Evolutionary conservation across 2,797 vertebrate genomes (phyloP), one percentile per base, ranked within the genome.

Genomic region (Lacerta bilineata): DNA sequence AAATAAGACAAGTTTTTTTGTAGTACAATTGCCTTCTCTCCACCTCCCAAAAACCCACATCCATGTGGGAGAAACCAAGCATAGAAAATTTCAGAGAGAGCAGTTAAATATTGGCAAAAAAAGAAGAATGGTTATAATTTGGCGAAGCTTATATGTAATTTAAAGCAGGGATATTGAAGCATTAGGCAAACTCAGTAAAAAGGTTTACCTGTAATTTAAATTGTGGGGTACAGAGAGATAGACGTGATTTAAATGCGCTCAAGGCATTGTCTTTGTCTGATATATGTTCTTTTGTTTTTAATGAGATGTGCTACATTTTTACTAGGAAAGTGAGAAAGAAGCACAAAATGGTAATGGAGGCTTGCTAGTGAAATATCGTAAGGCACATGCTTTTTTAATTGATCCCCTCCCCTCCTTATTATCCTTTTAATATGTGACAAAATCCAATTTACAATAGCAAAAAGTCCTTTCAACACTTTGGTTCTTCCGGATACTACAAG

Each of bases 101-200:
- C 85, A 79, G 76, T 86, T 80, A 87, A 87, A 71, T 72, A 87
- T 72, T 87, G 85, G 77, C 66, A 46, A 71, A 55, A 87, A 33
- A 39, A 20, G 72, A 80, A 80, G 66, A 80, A 87, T 87, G 77
- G 66, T 80, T 87, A 59, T 71, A 72, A 87, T 80, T 87, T 87
- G 77, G 77, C 77, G 8, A 80, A 61, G 68, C 36, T 46, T 80
- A 41, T 80, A 41, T 80, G 85, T 71, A 86, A 86, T 80, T 80
- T 80, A 80, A 87, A 59, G 85, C 85, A 80, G 43, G 39, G 36
- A 80, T 87, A 80, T 71, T 72, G 55, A 87, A 87, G 77, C 78
- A 80, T 80, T 80, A 59, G 80, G 68, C 77, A 87, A 68, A 87
- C 55, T 71, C 41, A 87, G 80, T 87, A 50, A 33, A 68, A 87